Conservation (phyloP, 2,113 vertebrate species). For the Cochlearius cochlearius region DNA sequence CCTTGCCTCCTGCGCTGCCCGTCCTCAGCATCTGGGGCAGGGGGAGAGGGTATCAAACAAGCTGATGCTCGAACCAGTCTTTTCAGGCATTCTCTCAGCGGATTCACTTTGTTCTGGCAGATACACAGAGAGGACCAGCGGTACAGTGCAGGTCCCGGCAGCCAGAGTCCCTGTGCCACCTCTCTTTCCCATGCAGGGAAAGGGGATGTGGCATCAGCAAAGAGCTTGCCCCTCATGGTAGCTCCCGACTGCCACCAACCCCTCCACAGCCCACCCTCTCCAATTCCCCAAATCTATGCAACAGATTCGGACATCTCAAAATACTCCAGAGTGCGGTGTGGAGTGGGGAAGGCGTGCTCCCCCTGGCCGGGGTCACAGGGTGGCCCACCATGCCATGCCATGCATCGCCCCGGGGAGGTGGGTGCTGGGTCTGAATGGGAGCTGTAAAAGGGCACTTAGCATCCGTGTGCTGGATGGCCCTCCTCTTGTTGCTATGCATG, state of each 20-base stretch:
- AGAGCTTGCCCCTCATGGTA: not conserved
- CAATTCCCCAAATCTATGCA: not conserved
- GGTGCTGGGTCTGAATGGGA: not conserved
- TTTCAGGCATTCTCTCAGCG: not conserved
- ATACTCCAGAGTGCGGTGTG: accelerated
- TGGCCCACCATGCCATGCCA: accelerated
- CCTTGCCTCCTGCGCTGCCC: not conserved
- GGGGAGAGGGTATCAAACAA: not conserved
- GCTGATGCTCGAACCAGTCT: not conserved
- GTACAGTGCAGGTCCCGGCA: accelerated
- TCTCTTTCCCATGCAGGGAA: not conserved
- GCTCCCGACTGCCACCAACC: accelerated
- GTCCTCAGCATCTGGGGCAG: not conserved
- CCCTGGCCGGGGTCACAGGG: accelerated
- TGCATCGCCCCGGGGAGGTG: not conserved
- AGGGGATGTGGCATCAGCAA: not conserved
- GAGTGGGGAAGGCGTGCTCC: not conserved
- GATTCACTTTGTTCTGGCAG: not conserved
- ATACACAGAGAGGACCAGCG: too few relatives aligned
- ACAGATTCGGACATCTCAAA: not conserved
- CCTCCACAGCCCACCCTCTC: not conserved
- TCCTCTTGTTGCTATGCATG: not conserved
- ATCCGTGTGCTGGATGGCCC: not conserved
- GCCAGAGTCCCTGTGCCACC: not conserved
- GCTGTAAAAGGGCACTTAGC: slow-evolving; percentile 36